Percentiles rank a stretch among this genome's conserved stretches.
Conservation (phyloP, 2,888 invertebrate genomes). For the Catocala nupta region DNA sequence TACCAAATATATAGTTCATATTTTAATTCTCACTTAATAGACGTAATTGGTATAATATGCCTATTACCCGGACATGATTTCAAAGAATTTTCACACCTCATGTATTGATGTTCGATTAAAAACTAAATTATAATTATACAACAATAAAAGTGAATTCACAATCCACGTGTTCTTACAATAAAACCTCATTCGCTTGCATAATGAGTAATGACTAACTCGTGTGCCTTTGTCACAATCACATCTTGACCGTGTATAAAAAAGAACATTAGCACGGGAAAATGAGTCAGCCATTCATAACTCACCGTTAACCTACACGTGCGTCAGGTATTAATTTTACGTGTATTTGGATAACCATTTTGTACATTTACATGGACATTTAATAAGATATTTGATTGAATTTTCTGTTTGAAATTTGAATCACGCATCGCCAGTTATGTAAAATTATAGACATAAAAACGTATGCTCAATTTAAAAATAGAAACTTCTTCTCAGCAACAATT, state of each 20-base stretch:
- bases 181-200: conserved; percentile 26
- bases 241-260: conserved; percentile 42
- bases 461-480: too few relatives aligned
- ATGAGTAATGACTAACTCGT: conserved; percentile 27
- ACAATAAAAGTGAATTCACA: background rate
- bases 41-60: too few relatives aligned
- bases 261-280: conserved; percentile 60
- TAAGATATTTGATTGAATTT: too few relatives aligned
- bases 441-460: too few relatives aligned
- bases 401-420: too few relatives aligned
- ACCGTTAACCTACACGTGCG: conserved; percentile 36
- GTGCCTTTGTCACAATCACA: conserved; percentile 28
- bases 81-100: too few relatives aligned
- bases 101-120: too few relatives aligned
- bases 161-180: conserved; percentile 5
- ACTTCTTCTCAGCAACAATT: too few relatives aligned
- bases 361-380: background rate
- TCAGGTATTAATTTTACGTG: conserved; percentile 51
- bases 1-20: too few relatives aligned
- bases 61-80: too few relatives aligned
- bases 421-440: too few relatives aligned
- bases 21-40: too few relatives aligned
- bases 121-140: background rate
- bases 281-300: conserved; percentile 65
- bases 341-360: conserved; percentile 24